phyloP scores from a whole-genome alignment of 2,797 vertebrate species.

The Pseudocheirus occidentalis region DNA sequence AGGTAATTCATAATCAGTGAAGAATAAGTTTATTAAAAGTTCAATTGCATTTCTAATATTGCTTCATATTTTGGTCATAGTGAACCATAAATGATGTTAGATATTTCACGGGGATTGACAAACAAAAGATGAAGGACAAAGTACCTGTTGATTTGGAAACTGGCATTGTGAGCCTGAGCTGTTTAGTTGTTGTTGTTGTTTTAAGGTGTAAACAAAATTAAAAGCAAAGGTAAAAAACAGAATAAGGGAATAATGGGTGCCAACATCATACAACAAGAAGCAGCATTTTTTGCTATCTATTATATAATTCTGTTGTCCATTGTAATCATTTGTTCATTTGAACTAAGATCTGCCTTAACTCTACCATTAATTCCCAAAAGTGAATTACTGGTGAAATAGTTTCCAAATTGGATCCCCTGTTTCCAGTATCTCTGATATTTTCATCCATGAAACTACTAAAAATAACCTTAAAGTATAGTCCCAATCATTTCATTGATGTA shows the following conservation, averaged over 20 bases:
- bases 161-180: background rate
- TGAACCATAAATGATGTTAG: background rate
- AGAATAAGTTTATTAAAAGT: slow-evolving; percentile 68
- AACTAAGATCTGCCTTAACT: slow-evolving; percentile 38
- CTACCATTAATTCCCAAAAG: background rate
- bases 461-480: background rate
- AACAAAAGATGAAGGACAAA: background rate
- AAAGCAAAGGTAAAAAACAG: background rate
- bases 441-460: background rate
- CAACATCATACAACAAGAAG: background rate
- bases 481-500: background rate
- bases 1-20: slow-evolving; percentile 77
- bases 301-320: background rate
- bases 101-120: background rate
- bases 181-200: background rate
- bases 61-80: slow-evolving; percentile 53
- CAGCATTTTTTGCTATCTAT: background rate
- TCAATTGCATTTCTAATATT: slow-evolving; percentile 47
- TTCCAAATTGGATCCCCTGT: background rate
- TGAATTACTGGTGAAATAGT: background rate
- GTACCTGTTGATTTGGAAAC: background rate
- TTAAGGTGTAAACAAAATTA: background rate
- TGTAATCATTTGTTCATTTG: background rate
- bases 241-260: background rate
- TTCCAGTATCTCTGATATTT: background rate